Evolutionary conservation across 2,113 vertebrate species (phyloP).

Genomic region (Empidonax alnorum): DNA sequence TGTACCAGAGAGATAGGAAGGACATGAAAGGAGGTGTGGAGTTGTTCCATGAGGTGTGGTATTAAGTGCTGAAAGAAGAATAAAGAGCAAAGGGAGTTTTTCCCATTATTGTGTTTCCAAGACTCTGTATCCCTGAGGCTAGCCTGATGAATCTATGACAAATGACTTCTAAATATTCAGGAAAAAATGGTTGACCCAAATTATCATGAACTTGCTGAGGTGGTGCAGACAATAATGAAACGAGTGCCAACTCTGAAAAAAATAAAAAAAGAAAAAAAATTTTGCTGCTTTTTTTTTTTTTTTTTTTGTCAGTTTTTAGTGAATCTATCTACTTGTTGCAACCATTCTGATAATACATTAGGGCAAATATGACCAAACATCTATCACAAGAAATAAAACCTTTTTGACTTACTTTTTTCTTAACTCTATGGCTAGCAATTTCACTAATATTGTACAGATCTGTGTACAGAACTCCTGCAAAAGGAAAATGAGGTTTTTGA

Average conservation of each 20-base stretch:
- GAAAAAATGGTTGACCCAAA: constrained; percentile 34
- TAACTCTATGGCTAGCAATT: background rate
- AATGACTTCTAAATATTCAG: constrained; percentile 50
- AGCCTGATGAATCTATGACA: constrained; percentile 33
- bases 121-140: constrained; percentile 37
- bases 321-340: background rate
- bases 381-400: background rate
- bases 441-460: background rate
- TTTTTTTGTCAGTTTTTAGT: background rate
- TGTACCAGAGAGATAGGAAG: constrained; percentile 52
- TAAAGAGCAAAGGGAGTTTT: constrained; percentile 53
- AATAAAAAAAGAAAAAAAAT: background rate
- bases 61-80: constrained; percentile 57
- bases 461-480: background rate
- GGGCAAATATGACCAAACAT: background rate
- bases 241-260: background rate
- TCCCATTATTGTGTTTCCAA: constrained; percentile 55
- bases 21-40: constrained; percentile 53
- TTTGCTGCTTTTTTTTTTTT: no score
- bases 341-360: background rate
- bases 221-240: background rate
- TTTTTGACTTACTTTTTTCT: background rate
- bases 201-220: constrained; percentile 19
- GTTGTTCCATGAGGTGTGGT: constrained; percentile 51
- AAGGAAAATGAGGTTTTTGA: background rate